A percentile compares a stretch with the other conserved stretches of the same genome.
Conservation (phyloP, 2,113 vertebrate species). For the Jaculus jaculus region DNA sequence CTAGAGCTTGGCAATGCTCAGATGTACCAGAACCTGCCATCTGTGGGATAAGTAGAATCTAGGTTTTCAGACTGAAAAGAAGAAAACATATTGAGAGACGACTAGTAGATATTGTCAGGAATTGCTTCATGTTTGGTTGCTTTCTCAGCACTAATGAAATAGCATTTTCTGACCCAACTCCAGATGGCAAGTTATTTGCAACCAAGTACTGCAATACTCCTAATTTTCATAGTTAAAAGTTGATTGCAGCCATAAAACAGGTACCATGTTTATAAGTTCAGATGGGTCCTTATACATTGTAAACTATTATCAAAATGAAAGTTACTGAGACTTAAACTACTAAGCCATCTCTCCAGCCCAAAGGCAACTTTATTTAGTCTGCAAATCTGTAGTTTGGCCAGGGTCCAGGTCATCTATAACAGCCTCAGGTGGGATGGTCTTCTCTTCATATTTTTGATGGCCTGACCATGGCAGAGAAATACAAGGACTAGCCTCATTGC, state of each 20-base stretch:
- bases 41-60: constrained; percentile 94
- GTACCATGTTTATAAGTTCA: background rate
- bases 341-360: no score
- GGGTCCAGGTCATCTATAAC: background rate
- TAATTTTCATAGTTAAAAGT: constrained; percentile 87
- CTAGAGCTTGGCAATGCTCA: constrained; percentile 93
- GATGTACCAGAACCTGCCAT: constrained; percentile 86
- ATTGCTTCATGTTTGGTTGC: constrained; percentile 91
- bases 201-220: constrained; percentile 90
- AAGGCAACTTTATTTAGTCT: background rate
- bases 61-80: constrained; percentile 92
- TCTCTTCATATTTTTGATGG: background rate
- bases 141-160: constrained; percentile 90
- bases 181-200: constrained; percentile 93
- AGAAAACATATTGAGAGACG: constrained; percentile 89
- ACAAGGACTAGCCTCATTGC: background rate
- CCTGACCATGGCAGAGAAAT: background rate
- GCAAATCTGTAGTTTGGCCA: background rate
- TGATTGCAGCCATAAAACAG: background rate
- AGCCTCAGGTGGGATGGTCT: background rate
- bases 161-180: constrained; percentile 96
- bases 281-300: background rate
- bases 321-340: background rate
- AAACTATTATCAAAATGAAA: constrained; percentile 36
- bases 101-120: constrained; percentile 91